These are phyloP conservation scores for Scytalopus superciliaris DNA, from an alignment of 2,113 vertebrate species.

Conservation along the genomic window DNA sequence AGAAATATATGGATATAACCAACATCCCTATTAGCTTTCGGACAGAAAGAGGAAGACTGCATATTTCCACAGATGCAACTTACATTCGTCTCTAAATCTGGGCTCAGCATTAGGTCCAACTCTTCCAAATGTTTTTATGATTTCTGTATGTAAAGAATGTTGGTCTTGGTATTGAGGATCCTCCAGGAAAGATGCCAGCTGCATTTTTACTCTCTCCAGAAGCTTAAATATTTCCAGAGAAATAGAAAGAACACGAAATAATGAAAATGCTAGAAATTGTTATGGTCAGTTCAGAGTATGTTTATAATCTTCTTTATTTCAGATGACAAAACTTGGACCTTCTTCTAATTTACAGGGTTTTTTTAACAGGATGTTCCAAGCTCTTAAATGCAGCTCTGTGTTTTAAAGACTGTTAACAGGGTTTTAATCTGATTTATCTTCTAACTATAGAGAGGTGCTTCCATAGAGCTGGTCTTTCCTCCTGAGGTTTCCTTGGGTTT, in stretches of 20 bases:
- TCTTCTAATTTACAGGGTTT: background rate
- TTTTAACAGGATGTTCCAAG: background rate
- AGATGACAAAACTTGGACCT: background rate
- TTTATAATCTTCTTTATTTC: background rate
- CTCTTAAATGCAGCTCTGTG: background rate
- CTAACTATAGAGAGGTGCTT: background rate
- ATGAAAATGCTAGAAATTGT: background rate
- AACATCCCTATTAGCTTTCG: background rate
- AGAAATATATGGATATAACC: background rate
- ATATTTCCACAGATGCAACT: constrained; percentile 51
- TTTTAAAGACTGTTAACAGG: background rate
- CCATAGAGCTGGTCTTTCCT: background rate
- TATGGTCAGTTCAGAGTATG: background rate
- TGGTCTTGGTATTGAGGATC: constrained; percentile 98
- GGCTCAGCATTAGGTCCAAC: constrained; percentile 98
- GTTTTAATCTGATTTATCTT: background rate
- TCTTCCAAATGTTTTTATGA: constrained; percentile 95
- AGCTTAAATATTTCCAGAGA: constrained; percentile 77
- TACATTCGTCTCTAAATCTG: constrained; percentile 96
- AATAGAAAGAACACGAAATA: background rate
- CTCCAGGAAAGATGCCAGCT: constrained; percentile 95
- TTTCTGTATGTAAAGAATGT: constrained; percentile 95
- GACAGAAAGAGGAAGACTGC: background rate
- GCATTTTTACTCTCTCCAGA: constrained; percentile 98
- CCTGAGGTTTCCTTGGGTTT: background rate